These are phyloP conservation scores for Aphaenogaster rudis DNA, from an alignment of 1,140 invertebrate species.

Conservation along the genomic window DNA sequence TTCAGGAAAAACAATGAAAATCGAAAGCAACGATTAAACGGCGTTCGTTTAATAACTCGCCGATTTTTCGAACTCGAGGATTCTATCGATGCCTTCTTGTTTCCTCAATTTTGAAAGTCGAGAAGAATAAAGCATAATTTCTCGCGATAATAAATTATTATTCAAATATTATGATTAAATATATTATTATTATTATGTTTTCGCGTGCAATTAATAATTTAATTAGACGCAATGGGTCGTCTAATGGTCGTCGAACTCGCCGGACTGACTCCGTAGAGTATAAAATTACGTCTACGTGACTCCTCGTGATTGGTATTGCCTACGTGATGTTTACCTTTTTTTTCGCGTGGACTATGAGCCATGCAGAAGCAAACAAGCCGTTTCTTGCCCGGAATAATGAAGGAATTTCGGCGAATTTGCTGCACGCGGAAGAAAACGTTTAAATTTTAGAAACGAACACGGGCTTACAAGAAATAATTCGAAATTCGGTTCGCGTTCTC, in stretches of 20 bases:
- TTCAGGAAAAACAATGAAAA: background rate
- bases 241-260: slow-evolving; percentile 23
- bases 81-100: background rate
- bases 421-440: slow-evolving; percentile 43
- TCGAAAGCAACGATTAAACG: background rate
- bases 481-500: background rate
- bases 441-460: slow-evolving; percentile 17
- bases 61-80: background rate
- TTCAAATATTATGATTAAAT: background rate
- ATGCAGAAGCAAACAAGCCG: slow-evolving; percentile 43
- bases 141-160: background rate
- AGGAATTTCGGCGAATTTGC: slow-evolving; percentile 56
- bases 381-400: slow-evolving; percentile 50
- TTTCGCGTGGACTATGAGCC: slow-evolving; percentile 33
- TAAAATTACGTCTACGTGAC: slow-evolving; percentile 58
- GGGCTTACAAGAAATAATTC: background rate
- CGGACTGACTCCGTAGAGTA: slow-evolving; percentile 8
- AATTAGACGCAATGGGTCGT: background rate
- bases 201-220: background rate
- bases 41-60: background rate
- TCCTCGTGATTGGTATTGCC: slow-evolving; percentile 46
- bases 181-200: background rate
- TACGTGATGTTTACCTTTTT: slow-evolving; percentile 60
- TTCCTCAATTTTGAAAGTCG: background rate
- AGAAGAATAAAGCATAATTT: background rate